Evolutionary conservation across 2,888 invertebrate genomes (phyloP).

Genomic region (Cephus nigrinus): DNA sequence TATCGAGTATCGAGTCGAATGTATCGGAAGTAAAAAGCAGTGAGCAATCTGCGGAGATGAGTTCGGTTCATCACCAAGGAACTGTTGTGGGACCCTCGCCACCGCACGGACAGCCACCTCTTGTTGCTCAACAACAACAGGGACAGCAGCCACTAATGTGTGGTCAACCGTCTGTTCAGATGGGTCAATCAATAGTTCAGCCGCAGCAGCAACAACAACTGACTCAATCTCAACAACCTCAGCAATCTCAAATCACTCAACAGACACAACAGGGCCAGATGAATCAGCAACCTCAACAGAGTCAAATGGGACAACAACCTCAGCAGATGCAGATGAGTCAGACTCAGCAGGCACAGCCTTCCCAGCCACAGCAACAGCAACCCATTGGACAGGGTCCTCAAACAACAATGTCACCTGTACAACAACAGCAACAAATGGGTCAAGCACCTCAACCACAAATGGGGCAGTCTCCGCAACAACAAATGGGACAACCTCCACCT

Average conservation of each 20-base stretch:
- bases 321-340: conserved; percentile 18
- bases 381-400: conserved; percentile 27
- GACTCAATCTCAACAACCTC: conserved; percentile 18
- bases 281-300: conserved; percentile 34
- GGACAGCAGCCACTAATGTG: conserved; percentile 32
- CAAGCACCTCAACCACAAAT: conserved; percentile 26
- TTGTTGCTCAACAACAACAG: conserved; percentile 35
- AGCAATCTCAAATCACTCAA: conserved; percentile 27
- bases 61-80: conserved; percentile 34
- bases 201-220: conserved; percentile 25
- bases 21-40: conserved; percentile 13
- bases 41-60: conserved; percentile 42
- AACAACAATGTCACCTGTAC: conserved; percentile 12
- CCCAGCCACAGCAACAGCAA: conserved; percentile 28
- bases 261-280: conserved; percentile 23
- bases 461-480: conserved; percentile 33
- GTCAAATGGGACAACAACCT: conserved; percentile 32
- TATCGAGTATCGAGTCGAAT: conserved; percentile 12
- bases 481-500: conserved; percentile 29
- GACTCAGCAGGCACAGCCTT: conserved; percentile 29
- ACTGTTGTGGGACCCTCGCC: conserved; percentile 5
- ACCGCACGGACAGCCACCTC: conserved; percentile 16
- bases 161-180: conserved; percentile 25
- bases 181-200: conserved; percentile 10
- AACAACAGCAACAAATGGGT: conserved; percentile 26